Evolutionary conservation across 2,113 vertebrate species (phyloP), one percentile per base, ranked within the genome.

Genomic region (Nipponia nippon): DNA sequence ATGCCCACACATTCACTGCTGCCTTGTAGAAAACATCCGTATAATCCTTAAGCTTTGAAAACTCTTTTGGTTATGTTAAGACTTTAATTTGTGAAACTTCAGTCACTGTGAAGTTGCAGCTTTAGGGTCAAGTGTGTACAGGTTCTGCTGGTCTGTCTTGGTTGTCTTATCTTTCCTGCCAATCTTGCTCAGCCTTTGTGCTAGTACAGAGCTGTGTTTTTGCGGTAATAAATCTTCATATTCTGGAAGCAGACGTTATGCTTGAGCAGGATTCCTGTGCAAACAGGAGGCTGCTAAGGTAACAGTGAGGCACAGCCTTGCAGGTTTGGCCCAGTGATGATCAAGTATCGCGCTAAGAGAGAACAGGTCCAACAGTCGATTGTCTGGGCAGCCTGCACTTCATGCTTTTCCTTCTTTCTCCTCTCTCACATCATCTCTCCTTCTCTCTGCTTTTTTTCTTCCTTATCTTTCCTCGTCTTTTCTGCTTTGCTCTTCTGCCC

Each of bases 281-380:
- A 22, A 13, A 8, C 59, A 46, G 63, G 47, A 34, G 62, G 3
- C 50, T 40, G 46, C 15, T 5, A 3, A 36, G 70, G 47, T 12
- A 10, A 25, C 50, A 17, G 27, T 0, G 16, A 73, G 83, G 32
- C 58, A 4, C 32, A 38, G 79, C 32, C 56, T 44, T 7, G 4
- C 5, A 56, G 21, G 11, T 46, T 62, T 13, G 61, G 97, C 97
- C 97, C 96, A 32, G 55, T 98, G 97, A 98, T 98, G 97, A 98
- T 98, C 96, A 53, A 91, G 91, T 96, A 88, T 97, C 89, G 96
- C 95, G 83, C 96, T 97, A 93, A 92, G 98, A 99, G 98, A 98
- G 97, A 97, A 92, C 73, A 87, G 96, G 97, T 97, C 97, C 89
- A 44, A 61, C 97, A 93, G 96, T 93, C 65, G 23, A 4, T 59